Evolutionary conservation across 2,797 vertebrate genomes (phyloP), one percentile per base, ranked within the genome.

Genomic region (Muscicapa comitata): DNA sequence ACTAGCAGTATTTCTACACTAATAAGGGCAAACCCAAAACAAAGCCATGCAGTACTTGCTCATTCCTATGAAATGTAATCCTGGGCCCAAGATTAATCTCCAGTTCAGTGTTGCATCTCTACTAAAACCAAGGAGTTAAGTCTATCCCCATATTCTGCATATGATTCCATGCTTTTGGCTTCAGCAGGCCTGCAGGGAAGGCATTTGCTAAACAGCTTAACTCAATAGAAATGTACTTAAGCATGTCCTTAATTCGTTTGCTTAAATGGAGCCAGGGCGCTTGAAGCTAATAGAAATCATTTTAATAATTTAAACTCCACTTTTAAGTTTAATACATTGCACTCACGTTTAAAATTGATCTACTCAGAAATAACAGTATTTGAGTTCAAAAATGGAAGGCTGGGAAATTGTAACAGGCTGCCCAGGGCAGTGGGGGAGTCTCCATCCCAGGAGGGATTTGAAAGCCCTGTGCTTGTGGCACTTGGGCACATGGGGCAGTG

Each of bases 231-330:
- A 94, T 77, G 54, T 90, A 76, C 94, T 95, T 93, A 93, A 95
- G 87, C 62, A 70, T 73, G 82, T 48, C 62, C 85, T 94, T 81
- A 88, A 91, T 88, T 94, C 70, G 3, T 94, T 89, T 83, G 87
- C 87, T 94, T 83, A 89, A 94, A 91, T 47, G 79, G 47, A 92
- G 72, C 76, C 37, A 7, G 62, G 67, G 72, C 66, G 51, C 86
- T 94, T 78, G 54, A 45, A 94, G 82, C 62, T 88, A 80, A 90
- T 71, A 91, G 68, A 75, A 91, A 83, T 62, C 10, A 68, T 91
- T 92, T 77, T 78, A 95, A 94, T 94, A 95, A 96, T 94, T 93
- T 89, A 89, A 94, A 86, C 70, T 91, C 48, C 40, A 42, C 75
- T 91, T 93, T 80, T 90, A 86, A 92, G 61, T 86, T 86, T 94